Base-by-base conservation (phyloP, 2,113 vertebrate species). In the Semnornis frantzii region DNA sequence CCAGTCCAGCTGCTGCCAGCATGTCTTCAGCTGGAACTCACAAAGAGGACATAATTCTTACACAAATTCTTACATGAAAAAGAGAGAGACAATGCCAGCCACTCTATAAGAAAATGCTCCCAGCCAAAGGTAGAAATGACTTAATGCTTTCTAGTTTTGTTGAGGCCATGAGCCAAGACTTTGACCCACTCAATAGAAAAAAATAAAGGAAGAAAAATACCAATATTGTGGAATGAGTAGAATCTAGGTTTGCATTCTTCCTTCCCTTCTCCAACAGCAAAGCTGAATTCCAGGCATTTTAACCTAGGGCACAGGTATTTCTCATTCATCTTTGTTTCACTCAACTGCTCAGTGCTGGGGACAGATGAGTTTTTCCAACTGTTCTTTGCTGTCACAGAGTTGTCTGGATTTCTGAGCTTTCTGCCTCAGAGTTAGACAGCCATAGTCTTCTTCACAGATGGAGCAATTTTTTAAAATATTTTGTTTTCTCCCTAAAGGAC, bases 81-180 rank as follows among this genome's bases (percentile, higher is more conserved):
- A 44, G 44, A 90, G 74, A 92, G n/a, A 58, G 74, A 70, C 46
- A 92, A 31, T 66, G 73, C 12, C 21, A 60, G 65, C 48, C 23
- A 42, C 46, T 52, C 44, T n/a, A 2, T 76, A 60, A 69, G 77
- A 81, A 95, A 90, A 44, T 23, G 48, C 82, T 82, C 81, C 74
- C 90, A 89, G 82, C 82, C 82, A 87, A 94, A 94, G 72, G 82
- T 92, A 90, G 92, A 89, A 94, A 90, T 82, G 59, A 84, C 83
- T 59, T 90, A 69, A 86, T 73, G 18, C 20, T 55, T 86, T 87
- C 66, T 72, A 82, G 52, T 4, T 21, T 74, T 33, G 83, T 33
- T 48, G 54, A 69, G 46, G 34, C 54, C 6, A 50, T 73, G 58
- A 89, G 30, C 39, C 75, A 55, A 63, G 18, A 18, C 20, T 72